Base-by-base conservation (phyloP, 2,888 invertebrate species). In the Yponomeuta sedellus region DNA sequence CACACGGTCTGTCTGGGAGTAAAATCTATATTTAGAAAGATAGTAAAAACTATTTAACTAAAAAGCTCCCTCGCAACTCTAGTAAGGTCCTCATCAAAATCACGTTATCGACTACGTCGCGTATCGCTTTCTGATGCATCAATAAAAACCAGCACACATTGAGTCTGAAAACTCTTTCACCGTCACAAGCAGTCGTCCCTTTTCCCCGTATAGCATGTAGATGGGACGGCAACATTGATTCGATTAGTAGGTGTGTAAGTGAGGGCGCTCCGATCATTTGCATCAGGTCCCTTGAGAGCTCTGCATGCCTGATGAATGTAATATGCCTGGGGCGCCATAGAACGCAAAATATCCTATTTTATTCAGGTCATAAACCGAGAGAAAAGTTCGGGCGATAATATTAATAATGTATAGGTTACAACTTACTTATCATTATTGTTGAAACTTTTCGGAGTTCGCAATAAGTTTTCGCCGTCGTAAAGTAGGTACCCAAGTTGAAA, bases 21-120 rank as follows among this genome's bases (percentile, higher is more conserved):
- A 34, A 6, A 5, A 34, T 34, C 34, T 8, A 8, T 34, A 34
- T 34, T 2, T 34, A 34, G 5, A 34, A 34, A 34, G 34, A 34
- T 34, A 34, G 34, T 34, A 34, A 34, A 34, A 34, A 34, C 34
- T 34, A 34, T 8, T 34, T 34, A 6, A 34, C 34, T 34, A 8
- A 34, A 34, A 34, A 34, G 34, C 10, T 34, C 34, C 16, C 25
- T n/a, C 59, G 20, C 22, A 10, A 22, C 10, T 25, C 3, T 10
- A 4, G 59, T 19, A 59, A 8, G 71, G 71, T 76, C 77, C 78
- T 81, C 84, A 78, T 85, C 81, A 84, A 80, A 83, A 77, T 80
- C 80, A 70, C 78, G 82, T 83, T 83, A 83, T 80, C 80, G 75
- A 75, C 71, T 34, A 71, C 8, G n/a, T 73, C 75, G 74, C 77